Base-by-base conservation (phyloP, 2,888 invertebrate species). In the Drosophila subsilvestris region DNA sequence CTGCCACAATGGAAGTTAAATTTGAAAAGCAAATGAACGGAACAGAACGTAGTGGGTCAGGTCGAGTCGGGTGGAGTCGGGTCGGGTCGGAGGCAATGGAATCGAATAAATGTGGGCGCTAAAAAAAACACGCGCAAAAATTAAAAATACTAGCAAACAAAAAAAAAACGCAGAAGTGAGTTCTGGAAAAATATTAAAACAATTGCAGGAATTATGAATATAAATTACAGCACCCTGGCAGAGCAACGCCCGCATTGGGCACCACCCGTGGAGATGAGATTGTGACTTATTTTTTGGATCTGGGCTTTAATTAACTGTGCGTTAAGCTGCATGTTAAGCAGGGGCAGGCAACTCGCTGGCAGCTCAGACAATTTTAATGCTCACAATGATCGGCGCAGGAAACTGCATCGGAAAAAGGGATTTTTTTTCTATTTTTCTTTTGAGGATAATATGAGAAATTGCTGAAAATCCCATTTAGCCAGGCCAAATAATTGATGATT, bases 11-110 rank as follows among this genome's bases (percentile, higher is more conserved):
- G 59, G 20, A 45, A 53, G 61, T 54, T 65, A 61, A 81, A 84
- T 76, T 86, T 76, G 61, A 65, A 76, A 76, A 66, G 55, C 81
- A 84, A 78, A 74, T 86, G 66, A 69, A 76, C 62, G 60, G 65
- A 42, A 14, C 57, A 43, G 49, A 54, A 55, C 20, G 17, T 20
- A 55, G 42, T 18, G 9, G 25, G 14, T 6, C 32, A 14, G 32
- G 14, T 27, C 27, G 12, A 7, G 37, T 18, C 17, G 63, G 8
- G 18, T 9, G n/a, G 32, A 14, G 14, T 27, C 27, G 12, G 10
- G 37, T 18, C 17, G 63, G 8, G 18, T 9, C 25, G n/a, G 20
- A 47, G 29, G 56, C 29, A 44, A 44, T 54, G 55, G 78, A 75
- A 76, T 71, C 58, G 65, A 62, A 63, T 66, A 69, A 82, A 68